A percentile compares a stretch with the other conserved stretches of the same genome.
Evolutionary conservation across 1,140 invertebrate species (phyloP).

Genomic region (Brachionus plicatilis): DNA sequence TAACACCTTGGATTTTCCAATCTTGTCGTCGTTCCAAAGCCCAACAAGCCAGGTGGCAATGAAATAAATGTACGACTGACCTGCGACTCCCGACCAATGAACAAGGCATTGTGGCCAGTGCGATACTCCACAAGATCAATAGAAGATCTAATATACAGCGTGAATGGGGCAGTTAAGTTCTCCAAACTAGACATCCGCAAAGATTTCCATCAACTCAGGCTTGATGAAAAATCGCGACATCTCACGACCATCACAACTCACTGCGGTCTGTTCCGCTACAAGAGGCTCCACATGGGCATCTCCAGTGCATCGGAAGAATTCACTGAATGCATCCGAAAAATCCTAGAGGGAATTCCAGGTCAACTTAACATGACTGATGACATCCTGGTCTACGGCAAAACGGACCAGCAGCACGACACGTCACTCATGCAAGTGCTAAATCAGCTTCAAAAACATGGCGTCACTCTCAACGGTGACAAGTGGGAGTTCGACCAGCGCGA

Average conservation of each 20-base stretch:
- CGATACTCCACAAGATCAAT: neutral
- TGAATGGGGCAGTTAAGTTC: neutral
- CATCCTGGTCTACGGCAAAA: slow-evolving; percentile 44
- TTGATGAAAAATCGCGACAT: slow-evolving; percentile 41
- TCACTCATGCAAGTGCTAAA: slow-evolving; percentile 42
- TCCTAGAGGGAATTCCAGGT: slow-evolving; percentile 38
- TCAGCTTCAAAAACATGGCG: slow-evolving; percentile 42
- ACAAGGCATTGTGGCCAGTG: neutral
- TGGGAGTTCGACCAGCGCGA: slow-evolving; percentile 46
- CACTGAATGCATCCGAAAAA: slow-evolving; percentile 41
- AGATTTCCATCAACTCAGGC: slow-evolving; percentile 2
- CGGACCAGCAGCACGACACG: slow-evolving; percentile 42
- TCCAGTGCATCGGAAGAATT: slow-evolving; percentile 42
- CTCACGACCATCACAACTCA: slow-evolving; percentile 56
- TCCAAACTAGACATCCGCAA: neutral
- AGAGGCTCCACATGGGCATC: slow-evolving; percentile 54
- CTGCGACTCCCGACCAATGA: neutral
- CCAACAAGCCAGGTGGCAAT: neutral
- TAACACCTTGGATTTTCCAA: neutral
- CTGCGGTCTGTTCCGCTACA: slow-evolving; percentile 51
- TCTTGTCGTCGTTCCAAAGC: neutral
- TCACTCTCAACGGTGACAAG: slow-evolving; percentile 50
- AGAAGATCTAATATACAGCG: neutral
- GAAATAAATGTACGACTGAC: neutral
- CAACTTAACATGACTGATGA: slow-evolving; percentile 44